These are phyloP conservation scores for Eustalomyia histrio DNA, from an alignment of 2,888 invertebrate genomes.

Conservation along the genomic window DNA sequence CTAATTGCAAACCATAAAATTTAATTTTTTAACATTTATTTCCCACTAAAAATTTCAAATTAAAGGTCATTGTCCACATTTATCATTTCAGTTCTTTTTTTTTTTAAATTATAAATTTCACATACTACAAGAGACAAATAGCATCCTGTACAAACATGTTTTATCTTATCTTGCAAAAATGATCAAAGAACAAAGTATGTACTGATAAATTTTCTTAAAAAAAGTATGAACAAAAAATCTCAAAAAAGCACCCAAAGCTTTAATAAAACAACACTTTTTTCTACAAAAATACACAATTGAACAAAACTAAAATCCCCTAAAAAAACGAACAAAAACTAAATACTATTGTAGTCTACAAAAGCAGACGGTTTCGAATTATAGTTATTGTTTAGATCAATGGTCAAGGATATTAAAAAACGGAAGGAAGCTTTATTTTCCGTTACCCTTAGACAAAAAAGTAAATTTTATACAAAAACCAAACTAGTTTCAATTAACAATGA, in stretches of 20 bases:
- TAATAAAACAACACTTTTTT: constrained; percentile 33
- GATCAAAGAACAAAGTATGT: background rate
- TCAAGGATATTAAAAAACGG: constrained; percentile 73
- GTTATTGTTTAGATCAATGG: constrained; percentile 72
- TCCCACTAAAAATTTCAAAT: constrained; percentile 16
- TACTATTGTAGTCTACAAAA: constrained; percentile 12
- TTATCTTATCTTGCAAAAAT: constrained; percentile 23
- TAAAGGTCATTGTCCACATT: constrained; percentile 61
- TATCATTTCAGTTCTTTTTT: too few species aligned
- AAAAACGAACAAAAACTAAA: constrained; percentile 24
- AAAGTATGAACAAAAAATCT: background rate
- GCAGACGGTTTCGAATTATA: constrained; percentile 37
- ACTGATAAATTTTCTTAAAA: constrained; percentile 51
- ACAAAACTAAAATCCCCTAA: background rate
- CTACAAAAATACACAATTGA: constrained; percentile 4
- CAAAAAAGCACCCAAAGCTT: constrained; percentile 31
- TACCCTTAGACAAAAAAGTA: constrained; percentile 60
- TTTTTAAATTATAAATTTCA: constrained; percentile 14
- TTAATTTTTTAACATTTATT: too few species aligned
- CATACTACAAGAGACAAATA: constrained; percentile 15
- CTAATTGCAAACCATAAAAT: too few species aligned
- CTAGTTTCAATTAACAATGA: constrained; percentile 61
- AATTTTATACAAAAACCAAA: constrained; percentile 51
- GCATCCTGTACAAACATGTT: constrained; percentile 52
- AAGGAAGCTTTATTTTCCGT: constrained; percentile 70